Evolutionary conservation across 2,888 invertebrate genomes (phyloP).

Genomic region (Tetragonula carbonaria): DNA sequence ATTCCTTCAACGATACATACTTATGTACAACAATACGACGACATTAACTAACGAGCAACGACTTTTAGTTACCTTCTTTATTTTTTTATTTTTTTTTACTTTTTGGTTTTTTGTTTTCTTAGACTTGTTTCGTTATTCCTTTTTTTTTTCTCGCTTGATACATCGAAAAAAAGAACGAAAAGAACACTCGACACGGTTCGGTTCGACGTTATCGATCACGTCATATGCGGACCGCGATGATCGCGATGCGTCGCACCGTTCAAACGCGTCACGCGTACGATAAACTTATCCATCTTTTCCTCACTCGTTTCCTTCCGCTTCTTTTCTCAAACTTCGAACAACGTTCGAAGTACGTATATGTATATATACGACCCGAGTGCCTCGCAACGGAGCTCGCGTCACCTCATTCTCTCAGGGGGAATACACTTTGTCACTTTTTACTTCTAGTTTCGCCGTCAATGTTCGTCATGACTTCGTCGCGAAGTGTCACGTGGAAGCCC

Average conservation of each 20-base stretch:
- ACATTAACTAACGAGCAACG: constrained; percentile 73
- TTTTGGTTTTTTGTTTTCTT: constrained; percentile 16
- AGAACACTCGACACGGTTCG: constrained; percentile 46
- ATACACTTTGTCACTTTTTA: constrained; percentile 57
- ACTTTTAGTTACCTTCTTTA: constrained; percentile 46
- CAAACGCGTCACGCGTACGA: not conserved
- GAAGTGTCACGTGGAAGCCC: constrained; percentile 71
- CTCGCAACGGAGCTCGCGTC: constrained; percentile 50
- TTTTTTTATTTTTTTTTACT: constrained; percentile 24
- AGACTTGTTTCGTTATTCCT: constrained; percentile 8
- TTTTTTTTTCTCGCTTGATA: constrained; percentile 31
- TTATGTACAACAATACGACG: constrained; percentile 73
- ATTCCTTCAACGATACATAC: constrained; percentile 59
- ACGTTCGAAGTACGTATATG: constrained; percentile 39
- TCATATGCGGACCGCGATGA: not conserved
- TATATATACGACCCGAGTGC: constrained; percentile 28
- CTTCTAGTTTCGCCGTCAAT: constrained; percentile 42
- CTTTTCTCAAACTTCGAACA: not conserved
- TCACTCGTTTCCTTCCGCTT: not conserved
- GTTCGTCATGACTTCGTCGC: constrained; percentile 56
- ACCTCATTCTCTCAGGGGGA: constrained; percentile 48
- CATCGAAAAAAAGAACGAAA: constrained; percentile 49
- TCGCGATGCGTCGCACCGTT: not conserved
- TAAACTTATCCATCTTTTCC: not conserved
- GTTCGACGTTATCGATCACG: constrained; percentile 14